phyloP scores from a whole-genome alignment of 2,797 vertebrate species.

The Gallinago nigripennis region DNA sequence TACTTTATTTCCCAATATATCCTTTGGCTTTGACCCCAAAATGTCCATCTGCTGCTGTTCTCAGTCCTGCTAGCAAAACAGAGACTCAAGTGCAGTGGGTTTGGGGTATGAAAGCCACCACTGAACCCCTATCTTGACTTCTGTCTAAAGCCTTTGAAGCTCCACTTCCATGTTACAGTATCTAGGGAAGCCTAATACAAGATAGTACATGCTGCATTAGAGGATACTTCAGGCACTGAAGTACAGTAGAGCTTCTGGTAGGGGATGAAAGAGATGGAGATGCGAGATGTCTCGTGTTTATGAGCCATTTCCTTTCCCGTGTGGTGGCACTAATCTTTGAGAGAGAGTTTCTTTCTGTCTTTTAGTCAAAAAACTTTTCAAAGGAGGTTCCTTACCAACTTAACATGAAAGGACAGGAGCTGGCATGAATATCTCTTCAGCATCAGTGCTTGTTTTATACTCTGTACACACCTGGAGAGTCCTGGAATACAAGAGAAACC shows the following conservation, averaged over 20 bases:
- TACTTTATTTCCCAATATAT: background rate
- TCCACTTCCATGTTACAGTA: background rate
- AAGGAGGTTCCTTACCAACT: constrained; percentile 16
- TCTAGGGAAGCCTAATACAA: background rate
- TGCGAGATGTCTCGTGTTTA: constrained; percentile 1
- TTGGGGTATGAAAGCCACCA: background rate
- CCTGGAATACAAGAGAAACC: constrained; percentile 35
- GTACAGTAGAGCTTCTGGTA: constrained; percentile 6
- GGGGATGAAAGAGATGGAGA: constrained; percentile 50
- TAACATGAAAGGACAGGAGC: constrained; percentile 38
- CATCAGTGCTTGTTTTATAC: background rate
- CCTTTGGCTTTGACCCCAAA: background rate
- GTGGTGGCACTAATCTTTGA: constrained; percentile 17
- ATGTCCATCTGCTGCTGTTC: background rate
- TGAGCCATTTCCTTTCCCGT: constrained; percentile 8
- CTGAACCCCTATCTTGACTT: background rate
- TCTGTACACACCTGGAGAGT: constrained; percentile 23
- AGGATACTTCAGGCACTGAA: background rate
- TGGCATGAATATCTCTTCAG: background rate
- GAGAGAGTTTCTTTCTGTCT: background rate
- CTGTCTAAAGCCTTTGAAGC: background rate
- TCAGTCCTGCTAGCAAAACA: background rate
- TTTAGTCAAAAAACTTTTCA: background rate
- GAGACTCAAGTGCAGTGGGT: background rate
- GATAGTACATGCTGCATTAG: background rate